phyloP scores from a whole-genome alignment of 2,113 vertebrate species.

The Promerops cafer region DNA sequence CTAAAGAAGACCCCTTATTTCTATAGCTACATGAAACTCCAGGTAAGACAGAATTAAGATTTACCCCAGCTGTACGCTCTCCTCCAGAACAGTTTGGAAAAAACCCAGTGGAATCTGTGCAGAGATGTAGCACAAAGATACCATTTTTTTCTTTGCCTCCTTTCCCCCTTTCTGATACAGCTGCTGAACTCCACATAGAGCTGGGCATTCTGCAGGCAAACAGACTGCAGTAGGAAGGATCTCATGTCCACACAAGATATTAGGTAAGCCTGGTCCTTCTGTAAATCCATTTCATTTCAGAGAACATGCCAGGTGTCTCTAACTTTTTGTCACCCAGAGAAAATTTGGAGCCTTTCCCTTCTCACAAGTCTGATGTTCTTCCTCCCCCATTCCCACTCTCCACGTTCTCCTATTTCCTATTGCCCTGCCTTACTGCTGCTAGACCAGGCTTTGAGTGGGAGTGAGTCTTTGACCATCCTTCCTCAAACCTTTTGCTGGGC shows the following conservation, averaged over 20 bases:
- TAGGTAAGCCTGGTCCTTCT: not conserved
- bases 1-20: not conserved
- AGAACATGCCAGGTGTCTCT: not conserved
- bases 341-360: not conserved
- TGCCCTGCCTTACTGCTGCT: not conserved
- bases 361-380: not conserved
- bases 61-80: not conserved
- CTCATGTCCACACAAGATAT: not conserved
- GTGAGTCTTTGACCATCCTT: not conserved
- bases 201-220: not conserved
- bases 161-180: not conserved
- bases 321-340: not conserved
- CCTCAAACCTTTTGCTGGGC: not conserved
- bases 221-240: not conserved
- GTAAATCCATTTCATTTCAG: not conserved
- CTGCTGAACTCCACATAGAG: not conserved
- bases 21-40: not conserved
- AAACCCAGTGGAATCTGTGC: not conserved
- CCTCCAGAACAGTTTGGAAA: not conserved
- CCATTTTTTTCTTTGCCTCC: not conserved
- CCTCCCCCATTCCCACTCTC: not conserved
- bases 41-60: not conserved
- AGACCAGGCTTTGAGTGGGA: not conserved
- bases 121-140: not conserved
- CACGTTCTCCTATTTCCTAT: fast-evolving